phyloP scores from a whole-genome alignment of 2,113 vertebrate species.

The Petroica traversi region DNA sequence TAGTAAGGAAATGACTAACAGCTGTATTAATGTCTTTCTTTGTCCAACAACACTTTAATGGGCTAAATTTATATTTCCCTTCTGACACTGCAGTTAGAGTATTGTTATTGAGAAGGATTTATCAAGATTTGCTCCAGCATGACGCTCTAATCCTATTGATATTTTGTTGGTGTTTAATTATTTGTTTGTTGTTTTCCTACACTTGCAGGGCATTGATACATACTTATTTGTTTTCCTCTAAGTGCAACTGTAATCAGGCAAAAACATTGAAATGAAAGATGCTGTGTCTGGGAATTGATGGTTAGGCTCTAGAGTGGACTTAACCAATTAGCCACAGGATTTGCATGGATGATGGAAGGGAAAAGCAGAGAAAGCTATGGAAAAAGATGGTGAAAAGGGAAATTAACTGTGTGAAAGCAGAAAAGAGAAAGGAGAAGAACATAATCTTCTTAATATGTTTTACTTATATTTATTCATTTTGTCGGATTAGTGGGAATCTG shows the following conservation, averaged over 20 bases:
- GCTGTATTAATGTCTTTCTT: constrained; percentile 66
- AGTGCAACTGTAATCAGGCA: constrained; percentile 12
- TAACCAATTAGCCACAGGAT: constrained; percentile 16
- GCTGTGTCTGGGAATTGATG: constrained; percentile 1
- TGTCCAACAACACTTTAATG: constrained; percentile 58
- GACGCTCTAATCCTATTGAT: constrained; percentile 70
- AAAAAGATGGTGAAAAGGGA: not conserved
- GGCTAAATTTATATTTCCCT: constrained; percentile 68
- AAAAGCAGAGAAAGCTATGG: not conserved
- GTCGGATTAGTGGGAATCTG: not conserved
- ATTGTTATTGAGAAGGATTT: constrained; percentile 70
- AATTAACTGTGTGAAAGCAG: constrained; percentile 1
- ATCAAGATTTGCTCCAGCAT: constrained; percentile 74
- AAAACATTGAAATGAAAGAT: constrained; percentile 7
- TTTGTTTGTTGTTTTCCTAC: constrained; percentile 67
- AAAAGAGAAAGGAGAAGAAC: not conserved
- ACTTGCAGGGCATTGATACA: constrained; percentile 5
- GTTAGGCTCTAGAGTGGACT: constrained; percentile 6
- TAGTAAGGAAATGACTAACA: constrained; percentile 52
- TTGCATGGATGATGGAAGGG: not conserved
- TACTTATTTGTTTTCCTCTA: constrained; percentile 35
- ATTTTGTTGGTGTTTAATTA: constrained; percentile 75
- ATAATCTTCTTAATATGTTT: constrained; percentile 1
- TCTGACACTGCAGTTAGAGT: constrained; percentile 23
- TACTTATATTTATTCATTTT: constrained; percentile 19